Percentiles rank a stretch among this genome's conserved stretches.
phyloP scores from a whole-genome alignment of 1,140 invertebrate species.

The Tetramorium parvispinum region DNA sequence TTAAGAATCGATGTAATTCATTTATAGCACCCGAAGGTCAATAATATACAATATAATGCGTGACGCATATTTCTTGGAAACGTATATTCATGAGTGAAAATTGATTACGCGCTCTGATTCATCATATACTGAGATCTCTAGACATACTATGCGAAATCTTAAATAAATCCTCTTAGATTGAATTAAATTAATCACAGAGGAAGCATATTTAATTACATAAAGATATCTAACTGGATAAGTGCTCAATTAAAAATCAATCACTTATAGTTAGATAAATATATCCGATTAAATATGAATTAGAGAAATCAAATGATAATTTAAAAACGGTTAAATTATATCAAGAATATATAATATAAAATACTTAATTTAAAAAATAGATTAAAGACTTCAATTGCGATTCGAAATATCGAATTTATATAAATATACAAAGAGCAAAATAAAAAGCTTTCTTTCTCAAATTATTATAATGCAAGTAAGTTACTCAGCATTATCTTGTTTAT shows the following conservation, averaged over 20 bases:
- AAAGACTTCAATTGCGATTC: not conserved
- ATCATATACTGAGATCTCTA: not conserved
- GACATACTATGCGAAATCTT: not conserved
- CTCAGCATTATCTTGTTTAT: not conserved
- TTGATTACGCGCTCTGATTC: constrained; percentile 55
- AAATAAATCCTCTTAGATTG: not conserved
- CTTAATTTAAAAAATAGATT: not conserved
- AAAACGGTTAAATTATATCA: not conserved
- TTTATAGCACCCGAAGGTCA: not conserved
- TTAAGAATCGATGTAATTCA: not conserved
- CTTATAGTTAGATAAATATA: not conserved
- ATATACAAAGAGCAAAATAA: not conserved
- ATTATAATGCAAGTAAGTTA: not conserved
- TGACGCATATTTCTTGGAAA: constrained; percentile 47
- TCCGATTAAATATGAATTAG: not conserved
- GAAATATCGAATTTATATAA: not conserved
- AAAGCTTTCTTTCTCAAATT: not conserved
- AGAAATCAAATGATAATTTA: not conserved
- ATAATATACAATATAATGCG: not conserved
- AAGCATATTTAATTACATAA: not conserved
- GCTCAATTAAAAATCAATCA: not conserved
- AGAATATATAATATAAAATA: not conserved
- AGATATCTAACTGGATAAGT: not conserved
- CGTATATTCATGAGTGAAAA: constrained; percentile 14
- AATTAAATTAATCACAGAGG: not conserved